Evolutionary conservation across 2,113 vertebrate genomes (phyloP).

Genomic region (Calidris pygmaea): DNA sequence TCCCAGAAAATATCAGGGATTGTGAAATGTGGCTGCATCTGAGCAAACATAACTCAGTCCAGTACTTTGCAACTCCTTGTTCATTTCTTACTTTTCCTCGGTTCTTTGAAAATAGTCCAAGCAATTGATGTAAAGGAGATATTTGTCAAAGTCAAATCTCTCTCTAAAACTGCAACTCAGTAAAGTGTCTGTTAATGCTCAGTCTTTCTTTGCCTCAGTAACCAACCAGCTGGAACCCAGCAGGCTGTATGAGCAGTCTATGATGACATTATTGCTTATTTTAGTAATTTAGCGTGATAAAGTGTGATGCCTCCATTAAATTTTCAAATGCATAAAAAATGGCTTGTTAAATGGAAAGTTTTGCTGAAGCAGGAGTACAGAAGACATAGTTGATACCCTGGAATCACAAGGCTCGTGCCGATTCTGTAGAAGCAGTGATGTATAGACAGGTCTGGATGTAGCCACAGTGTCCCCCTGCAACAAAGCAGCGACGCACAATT

Average conservation of each 20-base stretch:
- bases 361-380: neutral
- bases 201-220: neutral
- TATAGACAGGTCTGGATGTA: neutral
- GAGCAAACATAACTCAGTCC: neutral
- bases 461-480: neutral
- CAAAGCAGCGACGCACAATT: neutral
- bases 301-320: neutral
- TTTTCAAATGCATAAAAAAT: neutral
- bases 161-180: neutral
- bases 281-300: neutral
- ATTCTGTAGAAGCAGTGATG: neutral
- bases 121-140: slow-evolving; percentile 2
- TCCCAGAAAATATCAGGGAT: neutral
- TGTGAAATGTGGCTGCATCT: neutral
- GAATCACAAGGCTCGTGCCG: neutral
- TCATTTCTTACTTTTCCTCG: neutral
- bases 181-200: neutral
- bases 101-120: slow-evolving; percentile 24
- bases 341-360: neutral
- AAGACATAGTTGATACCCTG: neutral
- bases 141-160: neutral
- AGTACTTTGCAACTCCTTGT: neutral
- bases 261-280: neutral
- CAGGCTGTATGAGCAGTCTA: neutral
- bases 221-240: neutral